Evolutionary conservation across 37 sponge, comb jelly and placozoan species (phyloP).

Genomic region (Bolinopsis microptera): DNA sequence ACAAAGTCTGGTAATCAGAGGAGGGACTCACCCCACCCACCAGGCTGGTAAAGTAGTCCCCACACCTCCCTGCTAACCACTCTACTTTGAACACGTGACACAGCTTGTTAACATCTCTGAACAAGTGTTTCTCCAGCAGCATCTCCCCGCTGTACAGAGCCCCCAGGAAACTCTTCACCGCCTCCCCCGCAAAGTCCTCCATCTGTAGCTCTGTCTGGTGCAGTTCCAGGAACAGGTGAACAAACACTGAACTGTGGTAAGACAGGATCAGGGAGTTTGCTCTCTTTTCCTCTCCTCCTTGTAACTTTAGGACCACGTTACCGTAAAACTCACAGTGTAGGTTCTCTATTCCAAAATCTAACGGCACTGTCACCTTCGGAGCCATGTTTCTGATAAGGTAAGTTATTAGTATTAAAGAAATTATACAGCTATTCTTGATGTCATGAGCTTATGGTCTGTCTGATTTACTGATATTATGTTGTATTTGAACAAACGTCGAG

Average conservation of each 20-base stretch:
- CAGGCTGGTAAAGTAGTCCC: background rate
- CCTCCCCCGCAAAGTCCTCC: background rate
- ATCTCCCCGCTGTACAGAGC: background rate
- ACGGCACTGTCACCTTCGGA: background rate
- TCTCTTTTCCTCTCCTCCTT: background rate
- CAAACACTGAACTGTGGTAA: conserved; percentile 8
- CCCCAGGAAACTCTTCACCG: conserved; percentile 10
- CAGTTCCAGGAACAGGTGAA: background rate
- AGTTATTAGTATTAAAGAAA: no score
- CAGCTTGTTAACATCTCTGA: conserved; percentile 20
- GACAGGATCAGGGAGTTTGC: conserved; percentile 41
- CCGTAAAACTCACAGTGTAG: conserved; percentile 15
- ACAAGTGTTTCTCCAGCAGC: background rate
- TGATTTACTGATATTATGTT: no score
- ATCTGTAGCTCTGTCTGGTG: background rate
- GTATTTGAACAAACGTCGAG: no score
- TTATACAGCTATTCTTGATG: no score
- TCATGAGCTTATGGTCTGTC: no score
- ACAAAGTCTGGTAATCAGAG: background rate
- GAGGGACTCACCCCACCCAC: background rate
- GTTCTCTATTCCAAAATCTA: conserved; percentile 11
- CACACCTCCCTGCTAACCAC: background rate
- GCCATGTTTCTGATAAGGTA: no score
- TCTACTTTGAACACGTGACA: background rate
- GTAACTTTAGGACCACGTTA: background rate